Evolutionary conservation across 2,888 invertebrate genomes (phyloP).

Genomic region (Vanessa cardui): DNA sequence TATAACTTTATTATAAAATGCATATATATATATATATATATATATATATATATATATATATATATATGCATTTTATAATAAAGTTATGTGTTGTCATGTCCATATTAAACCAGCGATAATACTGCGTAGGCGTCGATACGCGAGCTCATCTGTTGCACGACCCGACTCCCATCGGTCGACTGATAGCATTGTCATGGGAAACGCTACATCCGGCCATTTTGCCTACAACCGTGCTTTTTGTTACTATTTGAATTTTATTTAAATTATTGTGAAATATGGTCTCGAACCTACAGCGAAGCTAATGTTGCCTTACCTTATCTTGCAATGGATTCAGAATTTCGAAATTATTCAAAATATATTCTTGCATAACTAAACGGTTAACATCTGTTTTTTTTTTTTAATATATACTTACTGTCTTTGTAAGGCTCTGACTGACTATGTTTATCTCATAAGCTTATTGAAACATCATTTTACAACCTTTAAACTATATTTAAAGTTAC

Average conservation of each 20-base stretch:
- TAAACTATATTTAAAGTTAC: too few species aligned
- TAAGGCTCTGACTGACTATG: too few species aligned
- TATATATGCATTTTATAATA: background rate
- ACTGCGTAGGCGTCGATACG: slow-evolving; percentile 65
- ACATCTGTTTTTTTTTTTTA: too few species aligned
- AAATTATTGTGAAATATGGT: slow-evolving; percentile 22
- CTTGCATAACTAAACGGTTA: too few species aligned
- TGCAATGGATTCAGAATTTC: background rate
- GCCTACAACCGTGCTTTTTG: slow-evolving; percentile 23
- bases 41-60: too few species aligned
- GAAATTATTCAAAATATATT: background rate
- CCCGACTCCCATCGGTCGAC: slow-evolving; percentile 53
- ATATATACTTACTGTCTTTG: too few species aligned
- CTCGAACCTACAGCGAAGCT: slow-evolving; percentile 12
- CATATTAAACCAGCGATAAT: slow-evolving; percentile 35
- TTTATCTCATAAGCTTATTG: too few species aligned
- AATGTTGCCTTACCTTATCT: slow-evolving; percentile 7
- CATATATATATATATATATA: too few species aligned
- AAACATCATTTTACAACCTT: too few species aligned
- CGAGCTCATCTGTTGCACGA: slow-evolving; percentile 61
- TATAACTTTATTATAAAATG: too few species aligned
- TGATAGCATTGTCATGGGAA: slow-evolving; percentile 76
- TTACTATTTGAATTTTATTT: slow-evolving; percentile 23
- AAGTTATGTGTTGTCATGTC: slow-evolving; percentile 30
- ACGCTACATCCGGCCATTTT: slow-evolving; percentile 57